Evolutionary conservation across 1,140 invertebrate genomes (phyloP).

Genomic region (Heliconius eleuchia): DNA sequence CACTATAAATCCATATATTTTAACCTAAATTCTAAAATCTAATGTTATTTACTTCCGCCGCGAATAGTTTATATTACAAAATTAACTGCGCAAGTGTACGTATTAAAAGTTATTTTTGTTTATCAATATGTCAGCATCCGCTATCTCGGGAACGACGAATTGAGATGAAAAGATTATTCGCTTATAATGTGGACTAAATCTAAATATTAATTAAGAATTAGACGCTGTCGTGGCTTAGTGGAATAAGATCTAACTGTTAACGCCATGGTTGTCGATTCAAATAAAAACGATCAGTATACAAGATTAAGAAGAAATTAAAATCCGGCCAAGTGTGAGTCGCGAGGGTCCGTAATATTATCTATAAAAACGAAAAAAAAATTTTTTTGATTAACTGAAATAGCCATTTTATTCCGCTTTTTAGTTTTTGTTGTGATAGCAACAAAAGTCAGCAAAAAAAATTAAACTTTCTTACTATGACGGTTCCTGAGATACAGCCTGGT

Average conservation of each 20-base stretch:
- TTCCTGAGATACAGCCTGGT: too few species aligned
- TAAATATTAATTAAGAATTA: background rate
- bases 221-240: background rate
- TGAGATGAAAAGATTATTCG: background rate
- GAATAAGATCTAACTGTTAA: background rate
- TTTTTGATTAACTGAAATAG: too few species aligned
- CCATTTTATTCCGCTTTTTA: too few species aligned
- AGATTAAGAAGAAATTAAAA: too few species aligned
- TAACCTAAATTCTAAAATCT: background rate
- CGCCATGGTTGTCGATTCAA: background rate
- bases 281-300: too few species aligned
- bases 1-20: background rate
- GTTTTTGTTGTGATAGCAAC: too few species aligned
- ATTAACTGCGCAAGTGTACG: background rate
- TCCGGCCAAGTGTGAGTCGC: too few species aligned
- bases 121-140: slow-evolving; percentile 25
- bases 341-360: too few species aligned
- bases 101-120: slow-evolving; percentile 22
- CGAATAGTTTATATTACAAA: background rate
- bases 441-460: too few species aligned
- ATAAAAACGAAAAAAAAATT: too few species aligned
- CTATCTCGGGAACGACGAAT: slow-evolving; percentile 23
- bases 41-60: background rate
- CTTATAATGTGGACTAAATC: background rate
- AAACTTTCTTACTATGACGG: too few species aligned